Evolutionary conservation across 2,888 invertebrate genomes (phyloP), one percentile per base, ranked within the genome.

Genomic region (Salpingus planirostris): DNA sequence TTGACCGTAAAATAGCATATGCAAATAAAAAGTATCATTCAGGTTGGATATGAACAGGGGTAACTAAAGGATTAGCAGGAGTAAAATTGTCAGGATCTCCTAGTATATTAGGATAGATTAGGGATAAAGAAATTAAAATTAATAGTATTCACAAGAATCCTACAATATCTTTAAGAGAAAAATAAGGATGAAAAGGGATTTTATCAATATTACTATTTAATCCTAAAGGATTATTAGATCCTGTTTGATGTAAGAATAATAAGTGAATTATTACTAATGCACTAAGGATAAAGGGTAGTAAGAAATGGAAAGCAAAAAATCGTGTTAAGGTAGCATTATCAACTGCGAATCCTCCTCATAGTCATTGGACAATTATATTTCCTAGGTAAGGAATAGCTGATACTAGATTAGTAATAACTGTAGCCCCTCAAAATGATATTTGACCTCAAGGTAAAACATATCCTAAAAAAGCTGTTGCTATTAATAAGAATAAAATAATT

Each of bases 1-100:
- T 81, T 21, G 82, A 81, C 13, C 84, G 84, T 53, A 86, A 47
- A 68, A 86, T 84, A 11, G 83, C 80, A 62, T 85, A 85, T 8
- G 84, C 82, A 70, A 84, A 85, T 69, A 86, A 60, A 53, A 85
- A 87, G 60, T 86, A 86, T 76, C 83, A 86, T 74, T 87, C 85
- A 14, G 83, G 84, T 73, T 85, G 79, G 68, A 85, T 85, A 56
- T 84, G 84, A 4, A 72, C 59, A 0, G 84, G 82, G 0, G 82
- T 83, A 10, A 76, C 69, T 67, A 80, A 51, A 0, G 78, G 72
- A 44, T 80, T 80, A 3, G 80, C 80, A 0, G 74, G 73, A 12
- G 72, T 76, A 66, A 81, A 85, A 66, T 83, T 84, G 68, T 82
- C 82, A 0, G 78, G 76, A 13, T 83, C 81, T 47, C 73, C 70